Percentiles rank a stretch among this genome's conserved stretches.
phyloP scores from a whole-genome alignment of 2,888 invertebrate species.

The Mactromeris polynyma region DNA sequence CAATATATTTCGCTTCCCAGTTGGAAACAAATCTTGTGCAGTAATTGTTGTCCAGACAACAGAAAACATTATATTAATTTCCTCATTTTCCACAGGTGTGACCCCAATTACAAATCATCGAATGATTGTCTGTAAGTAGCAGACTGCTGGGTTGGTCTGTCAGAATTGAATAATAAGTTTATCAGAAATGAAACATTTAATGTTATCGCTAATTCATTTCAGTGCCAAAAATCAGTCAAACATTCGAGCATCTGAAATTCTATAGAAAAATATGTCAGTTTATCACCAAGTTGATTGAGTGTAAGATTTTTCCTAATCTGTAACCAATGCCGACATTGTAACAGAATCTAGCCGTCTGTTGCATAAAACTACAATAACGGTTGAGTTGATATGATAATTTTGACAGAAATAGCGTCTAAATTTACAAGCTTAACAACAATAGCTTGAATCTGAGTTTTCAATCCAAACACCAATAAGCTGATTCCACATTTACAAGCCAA shows the following conservation, averaged over 20 bases:
- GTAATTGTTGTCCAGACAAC: constrained; percentile 19
- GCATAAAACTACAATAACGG: constrained; percentile 39
- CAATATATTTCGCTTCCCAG: background rate
- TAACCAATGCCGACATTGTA: constrained; percentile 35
- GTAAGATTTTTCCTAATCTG: constrained; percentile 33
- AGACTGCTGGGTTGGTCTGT: constrained; percentile 7
- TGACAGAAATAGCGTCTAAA: constrained; percentile 39
- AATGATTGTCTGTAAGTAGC: background rate
- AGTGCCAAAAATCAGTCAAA: constrained; percentile 35
- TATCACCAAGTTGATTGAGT: constrained; percentile 40
- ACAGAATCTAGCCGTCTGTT: constrained; percentile 17
- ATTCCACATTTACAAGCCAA: background rate
- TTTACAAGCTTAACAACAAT: background rate
- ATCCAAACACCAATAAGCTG: background rate
- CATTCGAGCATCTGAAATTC: constrained; percentile 5
- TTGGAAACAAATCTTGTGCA: constrained; percentile 1
- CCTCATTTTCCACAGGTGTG: constrained; percentile 18
- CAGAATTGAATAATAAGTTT: constrained; percentile 25
- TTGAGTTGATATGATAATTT: constrained; percentile 43
- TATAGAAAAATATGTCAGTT: constrained; percentile 33
- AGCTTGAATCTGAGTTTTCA: background rate
- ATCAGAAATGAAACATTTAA: constrained; percentile 23
- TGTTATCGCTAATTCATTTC: constrained; percentile 36
- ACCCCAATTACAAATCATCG: constrained; percentile 9
- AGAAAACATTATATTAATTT: constrained; percentile 14